Evolutionary conservation across 2,888 invertebrate genomes (phyloP).

Genomic region (Cyaniris semiargus): DNA sequence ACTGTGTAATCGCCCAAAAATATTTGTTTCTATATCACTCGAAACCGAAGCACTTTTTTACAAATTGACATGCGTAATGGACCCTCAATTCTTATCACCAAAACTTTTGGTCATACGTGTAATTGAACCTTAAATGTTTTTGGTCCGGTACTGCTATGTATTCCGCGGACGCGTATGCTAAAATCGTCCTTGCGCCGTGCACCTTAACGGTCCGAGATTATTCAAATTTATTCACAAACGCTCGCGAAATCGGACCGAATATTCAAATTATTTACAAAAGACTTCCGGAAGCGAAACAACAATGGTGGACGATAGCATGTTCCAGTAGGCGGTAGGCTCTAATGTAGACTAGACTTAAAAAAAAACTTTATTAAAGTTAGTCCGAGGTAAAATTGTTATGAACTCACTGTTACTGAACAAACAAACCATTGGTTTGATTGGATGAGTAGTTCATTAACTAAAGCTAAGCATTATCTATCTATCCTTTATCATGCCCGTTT

Average conservation of each 20-base stretch:
- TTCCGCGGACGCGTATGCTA: constrained; percentile 54
- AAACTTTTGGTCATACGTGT: neutral
- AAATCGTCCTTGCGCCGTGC: constrained; percentile 70
- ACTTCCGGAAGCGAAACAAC: constrained; percentile 60
- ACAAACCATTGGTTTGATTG: too few relatives aligned
- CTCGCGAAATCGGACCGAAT: constrained; percentile 62
- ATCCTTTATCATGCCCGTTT: too few relatives aligned
- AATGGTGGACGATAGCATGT: constrained; percentile 11
- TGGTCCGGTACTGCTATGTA: neutral
- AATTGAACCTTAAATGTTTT: neutral
- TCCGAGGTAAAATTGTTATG: neutral
- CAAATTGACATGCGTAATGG: neutral
- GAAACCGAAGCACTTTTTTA: neutral
- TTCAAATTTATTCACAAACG: constrained; percentile 69
- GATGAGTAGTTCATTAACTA: too few relatives aligned
- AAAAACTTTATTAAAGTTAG: neutral
- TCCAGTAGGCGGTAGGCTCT: neutral
- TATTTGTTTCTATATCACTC: neutral
- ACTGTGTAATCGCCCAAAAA: neutral
- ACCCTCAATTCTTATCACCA: neutral
- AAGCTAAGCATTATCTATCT: too few relatives aligned
- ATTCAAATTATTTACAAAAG: constrained; percentile 63
- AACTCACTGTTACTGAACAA: too few relatives aligned
- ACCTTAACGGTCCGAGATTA: constrained; percentile 66
- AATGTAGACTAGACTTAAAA: neutral